Base-by-base conservation (phyloP, 64 coral and sea anemone species). In the Montipora sp. region DNA sequence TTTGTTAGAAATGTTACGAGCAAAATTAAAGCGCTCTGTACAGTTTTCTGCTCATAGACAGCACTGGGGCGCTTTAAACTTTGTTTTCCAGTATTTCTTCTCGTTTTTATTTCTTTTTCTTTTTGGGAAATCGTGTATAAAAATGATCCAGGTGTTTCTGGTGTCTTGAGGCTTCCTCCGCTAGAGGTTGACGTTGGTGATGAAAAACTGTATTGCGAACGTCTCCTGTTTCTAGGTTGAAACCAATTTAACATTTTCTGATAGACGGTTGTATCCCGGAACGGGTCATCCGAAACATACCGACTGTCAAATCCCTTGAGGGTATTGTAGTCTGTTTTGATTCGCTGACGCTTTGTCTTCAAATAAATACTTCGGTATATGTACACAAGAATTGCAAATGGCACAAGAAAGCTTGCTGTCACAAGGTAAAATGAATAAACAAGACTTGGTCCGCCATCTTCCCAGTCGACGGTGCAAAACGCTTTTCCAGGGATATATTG, bases 311-410 rank as follows among this genome's bases (percentile, higher is more conserved):
- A 90, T 12, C 87, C 90, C 21, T 47, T 77, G 15, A 92, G 49
- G 0, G 84, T 88, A 43, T 92, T 92, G 14, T 77, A 66, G 21
- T 89, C 84, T 21, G 90, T 95, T 13, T 51, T 90, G 5, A 81
- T 88, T 36, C 95, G 84, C 27, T 94, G 92, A 12, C 75, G 78
- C 55, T 94, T 87, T 7, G 95, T 89, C n/a, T 87, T 75, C 60
- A 77, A 71, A 76, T 97, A 97, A 94, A 97, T 89, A 8, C 89
- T 77, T 46, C 92, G 71, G 74, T 98, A 98, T 13, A 96, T 21
- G 47, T 89, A 94, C 4, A 98, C 7, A 27, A 98, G 90, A 20
- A 89, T 77, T 12, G 22, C 53, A 50, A 98, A 90, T 19, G 97
- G 97, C 15, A 93, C 67, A 16, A 96, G 1, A 61, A 96, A 96